A percentile compares a stretch with the other conserved stretches of the same genome.
Conservation (phyloP, 1,140 invertebrate genomes). For the Drosophila pseudoananassae region DNA sequence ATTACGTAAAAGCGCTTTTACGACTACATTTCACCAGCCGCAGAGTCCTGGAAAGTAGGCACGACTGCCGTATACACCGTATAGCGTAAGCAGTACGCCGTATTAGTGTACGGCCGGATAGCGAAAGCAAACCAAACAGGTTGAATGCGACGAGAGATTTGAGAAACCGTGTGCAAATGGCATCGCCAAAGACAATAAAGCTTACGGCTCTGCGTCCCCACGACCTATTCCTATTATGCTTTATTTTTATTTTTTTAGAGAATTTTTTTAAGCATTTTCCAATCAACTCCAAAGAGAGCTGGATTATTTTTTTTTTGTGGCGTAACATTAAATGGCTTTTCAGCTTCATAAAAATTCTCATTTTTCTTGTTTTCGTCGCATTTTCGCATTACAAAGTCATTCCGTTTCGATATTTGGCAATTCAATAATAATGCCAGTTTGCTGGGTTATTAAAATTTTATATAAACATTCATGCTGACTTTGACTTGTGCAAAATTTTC, state of each 20-base stretch:
- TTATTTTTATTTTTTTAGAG: constrained; percentile 15
- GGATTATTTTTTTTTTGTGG: constrained; percentile 59
- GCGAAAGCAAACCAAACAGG: constrained; percentile 53
- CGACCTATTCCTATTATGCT: constrained; percentile 19
- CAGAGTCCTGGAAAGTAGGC: constrained; percentile 36
- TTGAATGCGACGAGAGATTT: constrained; percentile 70
- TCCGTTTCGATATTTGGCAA: constrained; percentile 42
- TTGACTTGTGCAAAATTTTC: constrained; percentile 37
- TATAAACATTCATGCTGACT: constrained; percentile 65
- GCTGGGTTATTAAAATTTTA: constrained; percentile 75
- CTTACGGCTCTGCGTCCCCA: constrained; percentile 40
- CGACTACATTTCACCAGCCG: constrained; percentile 63
- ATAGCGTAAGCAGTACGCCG: too few relatives aligned
- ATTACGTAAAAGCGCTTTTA: constrained; percentile 81
- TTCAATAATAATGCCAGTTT: constrained; percentile 77
- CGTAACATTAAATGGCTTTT: constrained; percentile 70
- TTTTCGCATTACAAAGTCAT: constrained; percentile 62
- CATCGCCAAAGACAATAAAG: constrained; percentile 68
- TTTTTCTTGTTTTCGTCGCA: constrained; percentile 14
- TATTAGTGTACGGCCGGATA: constrained; percentile 8
- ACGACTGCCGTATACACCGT: constrained; percentile 6
- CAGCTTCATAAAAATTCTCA: constrained; percentile 50
- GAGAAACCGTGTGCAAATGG: constrained; percentile 54
- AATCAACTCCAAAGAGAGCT: constrained; percentile 64
- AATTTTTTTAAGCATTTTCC: constrained; percentile 54